Percentiles rank a stretch among this genome's conserved stretches.
These are phyloP conservation scores for Acleris cristana DNA, from an alignment of 2,888 invertebrate species.

Conservation along the genomic window DNA sequence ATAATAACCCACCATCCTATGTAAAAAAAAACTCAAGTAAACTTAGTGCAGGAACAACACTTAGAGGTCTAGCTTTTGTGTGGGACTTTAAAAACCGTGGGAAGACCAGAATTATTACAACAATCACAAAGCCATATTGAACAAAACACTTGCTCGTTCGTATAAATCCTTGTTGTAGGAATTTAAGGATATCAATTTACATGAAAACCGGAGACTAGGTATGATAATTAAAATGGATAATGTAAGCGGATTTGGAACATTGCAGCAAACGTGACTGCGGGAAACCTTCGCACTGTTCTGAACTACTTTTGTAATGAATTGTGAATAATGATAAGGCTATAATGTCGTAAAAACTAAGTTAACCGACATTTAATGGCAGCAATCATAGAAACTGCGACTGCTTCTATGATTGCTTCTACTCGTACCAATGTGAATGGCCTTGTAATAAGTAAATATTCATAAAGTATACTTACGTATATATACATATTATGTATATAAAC, in stretches of 20 bases:
- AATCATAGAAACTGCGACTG: constrained; percentile 11
- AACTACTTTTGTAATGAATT: not conserved
- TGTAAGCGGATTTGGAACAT: constrained; percentile 62
- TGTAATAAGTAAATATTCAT: too few species aligned
- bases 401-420: not conserved
- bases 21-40: too few species aligned
- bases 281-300: constrained; percentile 3
- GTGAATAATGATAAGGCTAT: constrained; percentile 3
- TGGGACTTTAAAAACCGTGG: constrained; percentile 16
- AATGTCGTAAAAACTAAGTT: constrained; percentile 16
- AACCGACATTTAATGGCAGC: constrained; percentile 16
- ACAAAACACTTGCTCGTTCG: constrained; percentile 14
- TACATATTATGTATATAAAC: too few species aligned
- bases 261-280: constrained; percentile 53
- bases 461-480: too few species aligned
- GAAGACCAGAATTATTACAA: constrained; percentile 13
- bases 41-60: too few species aligned
- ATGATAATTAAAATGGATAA: constrained; percentile 61
- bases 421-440: not conserved
- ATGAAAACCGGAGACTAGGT: constrained; percentile 54
- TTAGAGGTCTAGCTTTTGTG: too few species aligned
- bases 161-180: constrained; percentile 21
- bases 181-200: constrained; percentile 56
- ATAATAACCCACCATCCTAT: too few species aligned
- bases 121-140: constrained; percentile 10